Conservation (phyloP, 92 coral and sea anemone species). For the Pocillopora grandis region DNA sequence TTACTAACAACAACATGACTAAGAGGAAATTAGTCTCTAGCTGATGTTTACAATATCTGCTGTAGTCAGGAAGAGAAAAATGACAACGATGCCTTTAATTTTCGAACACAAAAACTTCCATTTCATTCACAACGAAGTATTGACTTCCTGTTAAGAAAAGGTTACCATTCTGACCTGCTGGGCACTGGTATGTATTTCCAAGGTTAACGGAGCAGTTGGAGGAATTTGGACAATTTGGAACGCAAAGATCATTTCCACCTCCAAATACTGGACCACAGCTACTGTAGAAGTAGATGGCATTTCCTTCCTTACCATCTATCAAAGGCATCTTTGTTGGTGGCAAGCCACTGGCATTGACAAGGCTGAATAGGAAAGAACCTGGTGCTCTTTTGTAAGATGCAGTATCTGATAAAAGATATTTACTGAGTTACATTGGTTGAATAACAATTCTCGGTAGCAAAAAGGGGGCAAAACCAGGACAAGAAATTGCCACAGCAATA, state of each 20-base stretch:
- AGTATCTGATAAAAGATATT: no score
- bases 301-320: constrained; percentile 19
- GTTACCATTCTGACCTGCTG: constrained; percentile 37
- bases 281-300: constrained; percentile 41
- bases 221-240: constrained; percentile 34
- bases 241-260: constrained; percentile 37
- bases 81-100: neutral
- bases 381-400: no score
- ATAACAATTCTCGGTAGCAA: no score
- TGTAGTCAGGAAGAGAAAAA: no score
- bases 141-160: constrained; percentile 46
- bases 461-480: no score
- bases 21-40: no score
- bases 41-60: no score
- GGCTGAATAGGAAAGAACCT: no score
- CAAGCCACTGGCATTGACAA: no score
- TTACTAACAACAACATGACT: no score
- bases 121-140: constrained; percentile 42
- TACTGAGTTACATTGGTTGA: no score
- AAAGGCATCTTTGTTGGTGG: constrained; percentile 29
- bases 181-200: constrained; percentile 44
- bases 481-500: no score
- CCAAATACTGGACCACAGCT: constrained; percentile 67
- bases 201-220: constrained; percentile 17
- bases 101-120: constrained; percentile 52